Base-by-base conservation (phyloP, 2,888 invertebrate species). In the Sipha maydis region DNA sequence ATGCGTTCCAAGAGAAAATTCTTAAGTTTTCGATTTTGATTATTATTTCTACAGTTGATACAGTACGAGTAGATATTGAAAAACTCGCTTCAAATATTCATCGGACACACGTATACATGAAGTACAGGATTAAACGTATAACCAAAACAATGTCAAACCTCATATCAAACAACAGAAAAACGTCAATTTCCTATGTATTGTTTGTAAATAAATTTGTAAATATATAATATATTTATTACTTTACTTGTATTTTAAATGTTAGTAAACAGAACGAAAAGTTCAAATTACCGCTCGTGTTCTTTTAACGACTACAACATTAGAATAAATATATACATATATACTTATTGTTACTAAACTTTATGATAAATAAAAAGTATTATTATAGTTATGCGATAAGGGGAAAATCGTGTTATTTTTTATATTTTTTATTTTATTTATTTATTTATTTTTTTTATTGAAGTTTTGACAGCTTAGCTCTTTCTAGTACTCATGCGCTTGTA, bases 401-500 rank as follows among this genome's bases (percentile, higher is more conserved):
- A 5, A 48, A 61, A 79, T 34, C 56, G 7, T 3, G 54, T 54
- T 56, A 34, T 34, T 34, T 34, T 34, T 34, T 34, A 4, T 34
- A 3, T 34, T 34, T 34, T 34, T 34, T 34, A n/a, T n/a, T n/a
- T n/a, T n/a, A n/a, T n/a, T n/a, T n/a, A n/a, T 34, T 34, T 34
- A 34, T 34, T 79, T 31, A 3, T 48, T 56, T 7, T 77, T 56
- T 31, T 25, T 34, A 25, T 61, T 25, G 61, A 79, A 79, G 79
- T 79, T 79, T 61, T 34, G 56, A 79, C 79, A 61, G 56, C 11
- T 79, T 61, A 61, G 79, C 25, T 61, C 25, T 61, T 79, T 79
- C n/a, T 19, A 4, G 28, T 71, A 34, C 3, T 61, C 25, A 21
- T 25, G 25, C 61, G 61, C 61, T 61, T 61, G 61, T 61, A 61